phyloP scores from a whole-genome alignment of 1,140 invertebrate species.

The Cherax destructor region DNA sequence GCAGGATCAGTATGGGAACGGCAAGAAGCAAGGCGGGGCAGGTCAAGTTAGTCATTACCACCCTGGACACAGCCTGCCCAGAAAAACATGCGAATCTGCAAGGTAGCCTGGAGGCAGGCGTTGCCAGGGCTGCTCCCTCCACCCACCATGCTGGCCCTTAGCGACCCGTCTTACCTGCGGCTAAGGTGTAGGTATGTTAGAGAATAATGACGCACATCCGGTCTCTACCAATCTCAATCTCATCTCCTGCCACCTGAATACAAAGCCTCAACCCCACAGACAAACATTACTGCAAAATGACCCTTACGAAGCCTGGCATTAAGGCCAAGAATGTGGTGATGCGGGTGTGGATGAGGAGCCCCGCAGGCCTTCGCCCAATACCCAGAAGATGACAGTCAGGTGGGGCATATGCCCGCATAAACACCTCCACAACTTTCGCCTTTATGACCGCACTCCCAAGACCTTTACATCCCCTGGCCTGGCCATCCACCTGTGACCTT shows the following conservation, averaged over 20 bases:
- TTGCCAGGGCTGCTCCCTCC: conserved; percentile 2
- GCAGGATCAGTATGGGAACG: not conserved
- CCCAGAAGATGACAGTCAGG: conserved; percentile 49
- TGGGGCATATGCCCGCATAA: conserved; percentile 50
- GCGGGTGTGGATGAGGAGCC: conserved; percentile 16
- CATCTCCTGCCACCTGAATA: conserved; percentile 55
- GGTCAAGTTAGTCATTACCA: conserved; percentile 42
- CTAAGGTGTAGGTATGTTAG: conserved; percentile 69
- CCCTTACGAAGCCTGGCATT: conserved; percentile 28
- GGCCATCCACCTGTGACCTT: conserved; percentile 43
- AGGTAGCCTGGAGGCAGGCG: conserved; percentile 2
- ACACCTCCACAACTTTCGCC: conserved; percentile 27
- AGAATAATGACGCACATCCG: conserved; percentile 71
- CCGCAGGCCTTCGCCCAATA: conserved; percentile 23
- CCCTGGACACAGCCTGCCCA: conserved; percentile 28
- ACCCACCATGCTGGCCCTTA: not conserved
- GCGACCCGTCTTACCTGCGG: conserved; percentile 62
- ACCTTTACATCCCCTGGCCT: not conserved
- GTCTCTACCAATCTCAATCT: conserved; percentile 68
- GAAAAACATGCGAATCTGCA: conserved; percentile 52
- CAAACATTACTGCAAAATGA: not conserved
- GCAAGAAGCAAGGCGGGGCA: conserved; percentile 7
- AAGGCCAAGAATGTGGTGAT: conserved; percentile 28
- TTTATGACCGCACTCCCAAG: not conserved
- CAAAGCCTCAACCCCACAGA: conserved; percentile 35